Percentiles rank a stretch among this genome's conserved stretches.
Conservation (phyloP, 2,113 vertebrate species). For the Gopherus evgoodei region DNA sequence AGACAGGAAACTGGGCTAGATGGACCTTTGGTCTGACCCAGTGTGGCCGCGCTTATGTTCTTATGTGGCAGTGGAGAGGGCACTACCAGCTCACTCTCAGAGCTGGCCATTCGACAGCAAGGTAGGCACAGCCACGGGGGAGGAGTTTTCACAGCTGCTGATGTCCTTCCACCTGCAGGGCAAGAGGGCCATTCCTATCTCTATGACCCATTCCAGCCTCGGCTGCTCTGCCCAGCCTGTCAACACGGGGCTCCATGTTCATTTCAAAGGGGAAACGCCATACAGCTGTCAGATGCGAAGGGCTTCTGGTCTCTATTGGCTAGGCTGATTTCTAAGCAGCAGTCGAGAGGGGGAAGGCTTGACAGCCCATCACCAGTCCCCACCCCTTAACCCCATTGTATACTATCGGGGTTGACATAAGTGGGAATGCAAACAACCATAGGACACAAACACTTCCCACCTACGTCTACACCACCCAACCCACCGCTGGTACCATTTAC, state of each 20-base stretch:
- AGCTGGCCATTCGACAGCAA: not conserved
- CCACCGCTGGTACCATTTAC: not conserved
- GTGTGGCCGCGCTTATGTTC: no score
- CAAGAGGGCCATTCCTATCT: not conserved
- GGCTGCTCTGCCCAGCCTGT: no score
- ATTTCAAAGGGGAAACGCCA: not conserved
- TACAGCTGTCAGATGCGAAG: not conserved
- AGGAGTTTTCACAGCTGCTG: not conserved
- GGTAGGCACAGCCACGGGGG: not conserved
- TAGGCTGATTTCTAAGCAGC: not conserved
- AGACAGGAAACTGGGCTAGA: no score
- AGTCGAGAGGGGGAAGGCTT: not conserved
- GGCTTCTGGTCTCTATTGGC: not conserved
- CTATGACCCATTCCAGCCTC: not conserved
- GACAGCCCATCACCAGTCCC: not conserved
- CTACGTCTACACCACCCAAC: not conserved
- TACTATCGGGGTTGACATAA: not conserved
- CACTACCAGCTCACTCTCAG: not conserved
- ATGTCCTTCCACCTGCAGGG: not conserved
- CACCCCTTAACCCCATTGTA: not conserved
- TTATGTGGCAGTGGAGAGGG: not conserved
- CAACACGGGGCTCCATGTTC: not conserved
- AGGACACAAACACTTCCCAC: not conserved
- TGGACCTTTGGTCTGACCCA: no score
- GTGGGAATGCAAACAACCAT: not conserved